Conservation (phyloP, 2,113 vertebrate species). For the Ivindomyrus marchei region DNA sequence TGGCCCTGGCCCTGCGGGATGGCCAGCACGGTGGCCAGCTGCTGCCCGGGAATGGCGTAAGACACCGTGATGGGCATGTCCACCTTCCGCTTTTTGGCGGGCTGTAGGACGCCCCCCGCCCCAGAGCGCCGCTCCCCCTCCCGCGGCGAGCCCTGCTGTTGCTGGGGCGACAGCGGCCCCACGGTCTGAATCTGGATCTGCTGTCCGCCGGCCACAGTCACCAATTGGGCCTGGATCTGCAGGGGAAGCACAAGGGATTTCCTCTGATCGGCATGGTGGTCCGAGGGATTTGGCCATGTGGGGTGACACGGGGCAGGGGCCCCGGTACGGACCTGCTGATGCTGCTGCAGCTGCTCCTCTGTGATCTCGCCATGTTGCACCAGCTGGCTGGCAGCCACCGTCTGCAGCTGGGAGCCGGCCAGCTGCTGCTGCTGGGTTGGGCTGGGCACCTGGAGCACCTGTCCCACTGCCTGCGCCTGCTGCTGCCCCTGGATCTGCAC, state of each 20-base stretch:
- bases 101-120: conserved; percentile 84
- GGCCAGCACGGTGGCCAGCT: conserved; percentile 90
- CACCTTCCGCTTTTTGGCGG: conserved; percentile 97
- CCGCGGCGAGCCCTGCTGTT: conserved; percentile 72
- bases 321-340: conserved; percentile 69
- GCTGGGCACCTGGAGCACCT: conserved; percentile 72
- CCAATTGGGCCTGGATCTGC: conserved; percentile 87
- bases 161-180: conserved; percentile 79
- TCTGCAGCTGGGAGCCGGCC: conserved; percentile 68
- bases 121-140: conserved; percentile 77
- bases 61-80: conserved; percentile 94
- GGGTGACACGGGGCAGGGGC: background rate
- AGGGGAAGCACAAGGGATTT: background rate
- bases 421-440: conserved; percentile 70
- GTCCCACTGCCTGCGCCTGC: conserved; percentile 68
- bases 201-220: conserved; percentile 80
- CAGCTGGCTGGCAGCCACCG: conserved; percentile 75
- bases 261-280: background rate
- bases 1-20: conserved; percentile 95
- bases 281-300: background rate
- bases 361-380: conserved; percentile 85
- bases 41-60: conserved; percentile 90
- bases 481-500: conserved; percentile 91
- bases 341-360: conserved; percentile 86
- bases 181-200: conserved; percentile 97